These are phyloP conservation scores for Chelon labrosus DNA, from an alignment of 2,797 vertebrate species.

Conservation along the genomic window DNA sequence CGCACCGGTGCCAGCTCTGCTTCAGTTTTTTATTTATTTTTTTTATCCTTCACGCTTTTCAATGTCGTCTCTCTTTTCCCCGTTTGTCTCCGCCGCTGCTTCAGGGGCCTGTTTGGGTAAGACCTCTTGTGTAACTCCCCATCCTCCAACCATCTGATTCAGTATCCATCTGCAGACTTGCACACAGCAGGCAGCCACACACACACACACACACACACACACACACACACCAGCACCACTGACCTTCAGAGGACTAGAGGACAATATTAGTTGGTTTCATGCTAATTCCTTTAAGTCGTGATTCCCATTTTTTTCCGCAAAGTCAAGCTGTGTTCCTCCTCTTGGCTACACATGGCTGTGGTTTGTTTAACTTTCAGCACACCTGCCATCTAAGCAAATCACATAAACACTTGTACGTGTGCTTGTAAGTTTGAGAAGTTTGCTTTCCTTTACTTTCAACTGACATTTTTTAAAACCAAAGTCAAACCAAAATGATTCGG, in stretches of 20 bases:
- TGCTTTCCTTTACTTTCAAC: too few species aligned
- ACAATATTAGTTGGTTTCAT: slow-evolving; percentile 41
- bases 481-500: too few species aligned
- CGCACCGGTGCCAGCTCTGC: slow-evolving; percentile 25
- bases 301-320: slow-evolving; percentile 1
- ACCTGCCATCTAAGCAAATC: not conserved
- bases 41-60: slow-evolving; percentile 55
- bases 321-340: slow-evolving; percentile 9
- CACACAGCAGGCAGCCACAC: slow-evolving; percentile 33
- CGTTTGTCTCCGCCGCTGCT: slow-evolving; percentile 84
- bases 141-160: slow-evolving; percentile 50
- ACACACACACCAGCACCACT: slow-evolving; percentile 13
- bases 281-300: slow-evolving; percentile 21
- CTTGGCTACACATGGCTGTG: not conserved
- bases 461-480: too few species aligned
- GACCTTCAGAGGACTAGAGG: slow-evolving; percentile 53
- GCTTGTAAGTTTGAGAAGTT: too few species aligned
- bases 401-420: not conserved
- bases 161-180: slow-evolving; percentile 48
- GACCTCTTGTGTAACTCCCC: slow-evolving; percentile 72
- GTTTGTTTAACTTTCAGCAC: too few species aligned
- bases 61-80: slow-evolving; percentile 77
- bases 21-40: slow-evolving; percentile 28
- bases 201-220: slow-evolving; percentile 22
- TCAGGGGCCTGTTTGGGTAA: slow-evolving; percentile 93